A percentile compares a stretch with the other conserved stretches of the same genome.
Evolutionary conservation across 2,888 invertebrate genomes (phyloP).

Genomic region (Dilophus febrilis): DNA sequence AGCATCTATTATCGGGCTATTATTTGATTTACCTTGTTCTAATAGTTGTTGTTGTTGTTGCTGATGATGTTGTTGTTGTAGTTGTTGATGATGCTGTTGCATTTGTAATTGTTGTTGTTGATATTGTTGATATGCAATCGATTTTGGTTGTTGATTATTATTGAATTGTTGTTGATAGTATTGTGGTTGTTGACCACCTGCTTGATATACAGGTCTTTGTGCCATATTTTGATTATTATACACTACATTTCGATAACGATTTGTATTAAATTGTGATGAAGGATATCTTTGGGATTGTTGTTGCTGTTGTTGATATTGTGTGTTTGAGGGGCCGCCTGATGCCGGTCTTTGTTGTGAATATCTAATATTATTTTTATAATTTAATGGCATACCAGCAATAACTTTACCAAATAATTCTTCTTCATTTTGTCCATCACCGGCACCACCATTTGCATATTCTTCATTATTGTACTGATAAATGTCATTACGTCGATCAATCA

Average conservation of each 20-base stretch:
- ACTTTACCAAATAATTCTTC: slow-evolving; percentile 63
- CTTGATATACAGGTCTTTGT: slow-evolving; percentile 2
- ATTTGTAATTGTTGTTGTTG: slow-evolving; percentile 5
- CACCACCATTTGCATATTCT: slow-evolving; percentile 38
- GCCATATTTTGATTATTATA: slow-evolving; percentile 10
- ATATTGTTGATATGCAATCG: slow-evolving; percentile 2
- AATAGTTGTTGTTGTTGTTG: no score
- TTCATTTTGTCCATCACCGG: slow-evolving; percentile 51
- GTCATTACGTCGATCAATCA: slow-evolving; percentile 39
- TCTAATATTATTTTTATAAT: slow-evolving; percentile 21
- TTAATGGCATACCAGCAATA: slow-evolving; percentile 46
- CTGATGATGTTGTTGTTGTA: slow-evolving; percentile 3
- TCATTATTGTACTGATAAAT: slow-evolving; percentile 49
- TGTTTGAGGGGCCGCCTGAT: slow-evolving; percentile 2
- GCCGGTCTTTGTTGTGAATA: slow-evolving; percentile 1
- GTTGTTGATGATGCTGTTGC: slow-evolving; percentile 2
- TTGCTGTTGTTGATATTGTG: slow-evolving; percentile 11
- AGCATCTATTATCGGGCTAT: no score
- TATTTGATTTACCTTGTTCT: no score
- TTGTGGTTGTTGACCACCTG: not conserved
- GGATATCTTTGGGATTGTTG: slow-evolving; percentile 29
- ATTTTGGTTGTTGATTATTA: slow-evolving; percentile 4
- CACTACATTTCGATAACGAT: slow-evolving; percentile 32
- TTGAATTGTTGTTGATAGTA: slow-evolving; percentile 1
- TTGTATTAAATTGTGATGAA: no score